Base-by-base conservation (phyloP, 2,888 invertebrate genomes). In the Augiades crinisus region DNA sequence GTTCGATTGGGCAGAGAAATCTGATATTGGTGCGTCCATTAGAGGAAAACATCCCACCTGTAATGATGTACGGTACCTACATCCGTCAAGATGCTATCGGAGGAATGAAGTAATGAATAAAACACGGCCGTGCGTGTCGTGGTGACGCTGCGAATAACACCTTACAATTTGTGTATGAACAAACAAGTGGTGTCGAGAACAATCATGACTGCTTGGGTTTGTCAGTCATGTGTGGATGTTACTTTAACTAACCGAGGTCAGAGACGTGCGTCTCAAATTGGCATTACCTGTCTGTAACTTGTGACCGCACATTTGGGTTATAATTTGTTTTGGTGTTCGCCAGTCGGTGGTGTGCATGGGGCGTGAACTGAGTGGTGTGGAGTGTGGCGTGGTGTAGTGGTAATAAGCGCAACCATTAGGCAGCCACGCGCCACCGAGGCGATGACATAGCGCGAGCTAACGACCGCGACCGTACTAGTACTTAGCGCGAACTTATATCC, bases 31-130 rank as follows among this genome's bases (percentile, higher is more conserved):
- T 70, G 70, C 64, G 78, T 80, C 81, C 79, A 86, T 86, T 84
- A 85, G 71, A 75, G 68, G 73, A 84, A 81, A 79, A 81, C 78
- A 79, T 68, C 70, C 67, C 73, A 74, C 68, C 78, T 84, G 82
- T 85, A 78, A 77, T 78, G 73, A 74, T 77, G 80, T 77, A 73
- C 70, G 71, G 69, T 75, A 78, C 72, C 71, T 71, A 78, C 81
- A 78, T 81, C 79, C 78, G 75, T 86, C 83, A 83, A 86, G 87
- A 88, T 88, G 67, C 65, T 81, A 87, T 88, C 62, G 65, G 70
- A 73, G 74, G 73, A 79, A 78, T 77, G 81, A 83, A 82, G 75
- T 81, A 81, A 84, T 84, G 79, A 86, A 76, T 78, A 71, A 73
- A 80, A 77, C 76, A 75, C 81, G 78, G 75, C 77, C 50, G 43